A percentile compares a stretch with the other conserved stretches of the same genome.
Conservation (phyloP, 2,797 vertebrate species). For the Rhincodon typus region DNA sequence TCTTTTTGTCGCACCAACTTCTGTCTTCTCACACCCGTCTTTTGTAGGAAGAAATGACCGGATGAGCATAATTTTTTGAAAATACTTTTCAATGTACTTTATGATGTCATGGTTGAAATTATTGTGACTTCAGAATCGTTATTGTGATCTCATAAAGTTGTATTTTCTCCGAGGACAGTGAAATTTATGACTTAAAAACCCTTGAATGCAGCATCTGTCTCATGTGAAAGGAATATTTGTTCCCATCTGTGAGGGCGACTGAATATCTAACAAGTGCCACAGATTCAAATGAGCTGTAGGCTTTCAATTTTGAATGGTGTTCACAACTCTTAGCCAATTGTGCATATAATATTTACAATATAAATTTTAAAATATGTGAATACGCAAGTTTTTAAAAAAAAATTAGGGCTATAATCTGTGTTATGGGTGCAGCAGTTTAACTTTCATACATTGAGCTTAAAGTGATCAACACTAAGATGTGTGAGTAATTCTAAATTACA, state of each 20-base stretch:
- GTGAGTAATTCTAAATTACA: not conserved
- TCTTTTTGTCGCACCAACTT: not conserved
- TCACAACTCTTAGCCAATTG: not conserved
- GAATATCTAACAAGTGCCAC: not conserved
- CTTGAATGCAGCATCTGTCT: not conserved
- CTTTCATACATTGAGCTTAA: not conserved
- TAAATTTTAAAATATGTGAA: not conserved
- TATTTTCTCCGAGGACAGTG: not conserved
- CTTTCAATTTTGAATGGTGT: not conserved
- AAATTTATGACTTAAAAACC: not conserved
- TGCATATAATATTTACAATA: not conserved
- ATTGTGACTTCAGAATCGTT: conserved; percentile 23
- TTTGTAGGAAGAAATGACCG: not conserved
- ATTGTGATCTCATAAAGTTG: conserved; percentile 13
- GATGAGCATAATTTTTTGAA: not conserved
- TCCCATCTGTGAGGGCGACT: not conserved
- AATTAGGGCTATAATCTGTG: not conserved
- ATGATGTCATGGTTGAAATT: conserved; percentile 15
- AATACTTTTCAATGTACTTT: not conserved
- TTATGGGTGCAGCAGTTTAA: not conserved
- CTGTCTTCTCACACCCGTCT: not conserved
- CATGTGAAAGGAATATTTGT: conserved; percentile 4
- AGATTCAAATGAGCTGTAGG: conserved; percentile 21
- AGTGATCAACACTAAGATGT: not conserved
- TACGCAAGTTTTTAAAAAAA: not conserved